Base-by-base conservation (phyloP, 1,140 invertebrate species). In the Rhagoletis zephyria region DNA sequence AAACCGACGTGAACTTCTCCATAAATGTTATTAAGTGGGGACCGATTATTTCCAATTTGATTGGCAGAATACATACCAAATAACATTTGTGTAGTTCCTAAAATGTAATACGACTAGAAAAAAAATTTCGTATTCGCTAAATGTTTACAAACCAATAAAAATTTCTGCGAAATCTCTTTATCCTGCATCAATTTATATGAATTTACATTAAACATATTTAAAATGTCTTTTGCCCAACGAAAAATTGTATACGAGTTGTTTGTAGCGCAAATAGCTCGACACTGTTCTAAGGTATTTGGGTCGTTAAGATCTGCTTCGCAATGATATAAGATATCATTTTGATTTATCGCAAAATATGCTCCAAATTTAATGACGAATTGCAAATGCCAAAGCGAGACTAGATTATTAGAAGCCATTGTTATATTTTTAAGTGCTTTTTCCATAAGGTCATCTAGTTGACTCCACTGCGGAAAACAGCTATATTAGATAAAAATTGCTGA, bases 221-320 rank as follows among this genome's bases (percentile, higher is more conserved):
- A 60, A 51, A 88, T 88, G 10, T 12, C 67, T 87, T 87, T 87
- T 14, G 87, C 85, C 87, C 88, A 88, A 10, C 88, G 87, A 40
- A 77, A 87, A 14, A 16, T 45, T 48, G 85, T 87, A 48, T 85
- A 87, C 2, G 87, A 87, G 16, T 63, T 87, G 56, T 87, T 88
- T 19, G 14, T 70, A 60, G 59, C 74, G 7, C 87, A 77, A 19
- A 67, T 10, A 77, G 30, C 30, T 81, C 88, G 63, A 14, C n/a
- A 85, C 12, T 85, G 48, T 1, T 64, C 30, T 10, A 85, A 9
- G 16, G n/a, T 64, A 45, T 63, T 63, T n/a, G n/a, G 2, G 10
- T 42, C 6, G 4, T 77, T 85, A 6, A 85, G 19, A 61, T 87
- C 70, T 7, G 14, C 9, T 14, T 40, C 14, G 1, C 87, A 60